Base-by-base conservation (phyloP, 1,140 invertebrate genomes). In the Polypedilum pembai region DNA sequence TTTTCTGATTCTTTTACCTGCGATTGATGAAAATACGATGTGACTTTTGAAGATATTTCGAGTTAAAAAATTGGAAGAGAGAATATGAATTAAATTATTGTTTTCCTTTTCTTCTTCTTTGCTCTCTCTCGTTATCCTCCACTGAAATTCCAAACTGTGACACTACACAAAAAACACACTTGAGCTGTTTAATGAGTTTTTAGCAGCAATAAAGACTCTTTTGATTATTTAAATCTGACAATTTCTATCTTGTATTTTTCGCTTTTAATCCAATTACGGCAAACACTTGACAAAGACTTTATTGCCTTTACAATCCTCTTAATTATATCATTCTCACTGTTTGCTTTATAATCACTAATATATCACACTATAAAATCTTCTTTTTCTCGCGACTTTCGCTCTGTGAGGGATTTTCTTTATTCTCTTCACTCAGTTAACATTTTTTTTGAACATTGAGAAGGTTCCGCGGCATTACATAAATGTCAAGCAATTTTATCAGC, bases 281-380 rank as follows among this genome's bases (percentile, higher is more conserved):
- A 69, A 69, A 18, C 45, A 56, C 45, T 56, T 8, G 7, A 56
- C n/a, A 17, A 17, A 56, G 10, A 56, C 45, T 56, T 17, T 17
- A 56, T 56, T 17, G n/a, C 10, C 10, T 12, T 56, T 3, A 56
- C 8, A 21, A 69, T 69, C 65, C 18, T 69, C 65, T 21, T 69
- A 69, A 69, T 69, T 69, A 69, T 69, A 69, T 20, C 65, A 69
- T 69, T 69, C 45, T 56, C 45, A 56, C 45, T 56, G 45, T 56
- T 56, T 69, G 65, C 20, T 21, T 18, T 69, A 69, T 69, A 69
- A 69, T 69, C 65, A 21, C 17, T 21, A 21, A 69, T 69, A 69
- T 69, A 69, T 69, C 65, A 69, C 65, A 69, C 65, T 69, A 69
- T 69, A 8, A 69, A 69, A 69, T 8, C 17, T 20, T 69, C 15